These are phyloP conservation scores for Poeciliopsis infans DNA, from an alignment of 2,797 vertebrate species.

Conservation along the genomic window DNA sequence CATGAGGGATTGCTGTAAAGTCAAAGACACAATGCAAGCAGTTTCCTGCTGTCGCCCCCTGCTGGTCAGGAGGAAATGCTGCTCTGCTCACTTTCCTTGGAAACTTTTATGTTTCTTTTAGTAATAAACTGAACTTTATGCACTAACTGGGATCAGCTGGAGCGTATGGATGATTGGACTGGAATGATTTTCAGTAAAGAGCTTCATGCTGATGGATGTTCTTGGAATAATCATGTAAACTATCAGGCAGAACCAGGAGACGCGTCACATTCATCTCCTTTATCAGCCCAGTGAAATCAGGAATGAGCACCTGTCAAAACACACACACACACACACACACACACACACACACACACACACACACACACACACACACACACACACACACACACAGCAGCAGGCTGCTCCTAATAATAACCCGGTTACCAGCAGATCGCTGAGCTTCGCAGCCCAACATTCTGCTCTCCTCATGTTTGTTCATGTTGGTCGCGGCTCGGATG, in stretches of 20 bases:
- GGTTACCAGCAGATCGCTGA: slow-evolving; percentile 38
- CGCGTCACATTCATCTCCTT: neutral
- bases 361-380: slow-evolving; percentile 13
- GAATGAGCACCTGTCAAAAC: neutral
- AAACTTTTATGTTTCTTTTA: too few species aligned
- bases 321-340: slow-evolving; percentile 1
- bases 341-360: neutral
- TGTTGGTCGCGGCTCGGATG: neutral
- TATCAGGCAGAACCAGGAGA: neutral
- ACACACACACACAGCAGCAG: neutral
- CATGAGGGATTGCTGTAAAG: too few species aligned
- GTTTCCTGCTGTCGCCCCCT: too few species aligned
- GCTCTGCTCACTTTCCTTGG: too few species aligned
- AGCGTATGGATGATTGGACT: neutral
- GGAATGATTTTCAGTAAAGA: neutral
- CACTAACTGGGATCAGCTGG: neutral
- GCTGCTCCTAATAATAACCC: slow-evolving; percentile 47
- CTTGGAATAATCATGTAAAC: neutral
- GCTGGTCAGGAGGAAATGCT: too few species aligned
- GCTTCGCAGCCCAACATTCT: neutral
- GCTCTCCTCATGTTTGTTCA: neutral
- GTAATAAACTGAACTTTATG: neutral
- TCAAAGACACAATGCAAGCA: too few species aligned
- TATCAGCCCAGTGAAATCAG: neutral
- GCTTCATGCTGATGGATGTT: neutral